phyloP scores from a whole-genome alignment of 2,113 vertebrate species.

The Dendropsophus ebraccatus region DNA sequence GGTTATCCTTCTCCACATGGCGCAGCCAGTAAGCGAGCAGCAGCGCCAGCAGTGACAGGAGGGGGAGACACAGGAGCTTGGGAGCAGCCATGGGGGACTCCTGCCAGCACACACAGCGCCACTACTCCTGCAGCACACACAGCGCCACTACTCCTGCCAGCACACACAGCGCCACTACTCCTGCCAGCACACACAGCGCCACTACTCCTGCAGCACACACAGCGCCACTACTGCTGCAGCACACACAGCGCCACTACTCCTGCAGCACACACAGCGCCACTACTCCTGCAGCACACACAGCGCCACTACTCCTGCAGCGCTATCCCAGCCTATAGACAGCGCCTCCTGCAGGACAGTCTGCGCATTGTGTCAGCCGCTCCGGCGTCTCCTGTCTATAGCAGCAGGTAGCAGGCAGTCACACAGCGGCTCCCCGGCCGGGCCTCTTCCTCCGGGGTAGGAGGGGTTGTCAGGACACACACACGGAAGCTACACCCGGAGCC shows the following conservation, averaged over 20 bases:
- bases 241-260: neutral
- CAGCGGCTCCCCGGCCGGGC: conserved; percentile 7
- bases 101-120: neutral
- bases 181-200: neutral
- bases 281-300: neutral
- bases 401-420: neutral
- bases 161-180: no score
- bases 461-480: conserved; percentile 19
- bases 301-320: neutral
- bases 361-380: no score
- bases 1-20: conserved; percentile 59
- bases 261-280: no score
- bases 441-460: conserved; percentile 36
- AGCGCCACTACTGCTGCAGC: neutral
- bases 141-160: neutral
- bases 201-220: neutral
- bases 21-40: conserved; percentile 75
- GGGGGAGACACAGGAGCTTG: conserved; percentile 65
- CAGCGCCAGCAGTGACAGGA: conserved; percentile 70
- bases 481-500: conserved; percentile 38
- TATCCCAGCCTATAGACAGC: neutral
- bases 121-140: neutral
- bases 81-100: conserved; percentile 31
- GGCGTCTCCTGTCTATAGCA: neutral
- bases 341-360: neutral